phyloP scores from a whole-genome alignment of 2,113 vertebrate genomes.

The Heterochromis multidens region DNA sequence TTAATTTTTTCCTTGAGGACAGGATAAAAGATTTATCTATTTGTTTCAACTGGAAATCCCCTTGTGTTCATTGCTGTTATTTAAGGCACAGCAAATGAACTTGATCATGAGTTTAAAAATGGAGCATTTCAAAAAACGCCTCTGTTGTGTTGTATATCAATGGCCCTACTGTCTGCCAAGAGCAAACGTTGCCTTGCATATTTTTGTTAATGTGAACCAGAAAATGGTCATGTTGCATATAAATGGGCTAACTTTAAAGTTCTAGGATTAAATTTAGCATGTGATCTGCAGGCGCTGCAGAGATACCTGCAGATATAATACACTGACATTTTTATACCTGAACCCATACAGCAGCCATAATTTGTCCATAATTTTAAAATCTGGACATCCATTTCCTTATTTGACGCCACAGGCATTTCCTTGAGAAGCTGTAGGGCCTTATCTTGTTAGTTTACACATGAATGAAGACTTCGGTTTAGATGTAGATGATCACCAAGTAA shows the following conservation, averaged over 20 bases:
- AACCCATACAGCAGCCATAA: neutral
- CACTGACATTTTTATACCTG: neutral
- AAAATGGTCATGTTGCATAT: neutral
- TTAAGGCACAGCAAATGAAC: conserved; percentile 17
- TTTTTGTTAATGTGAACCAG: neutral
- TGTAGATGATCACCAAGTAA: neutral
- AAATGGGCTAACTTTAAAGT: neutral
- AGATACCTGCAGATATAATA: neutral
- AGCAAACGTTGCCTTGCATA: neutral
- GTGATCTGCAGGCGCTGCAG: neutral
- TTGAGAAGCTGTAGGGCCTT: neutral
- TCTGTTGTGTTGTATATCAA: conserved; percentile 32
- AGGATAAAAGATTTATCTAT: neutral
- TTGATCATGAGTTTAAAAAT: conserved; percentile 54
- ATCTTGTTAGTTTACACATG: neutral
- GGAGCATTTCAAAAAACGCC: conserved; percentile 12
- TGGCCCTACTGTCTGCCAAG: conserved; percentile 33
- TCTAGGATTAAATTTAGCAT: neutral
- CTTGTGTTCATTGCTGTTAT: conserved; percentile 6
- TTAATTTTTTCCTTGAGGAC: neutral
- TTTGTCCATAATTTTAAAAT: neutral
- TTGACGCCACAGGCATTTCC: neutral
- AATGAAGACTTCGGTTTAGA: neutral
- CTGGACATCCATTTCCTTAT: neutral
- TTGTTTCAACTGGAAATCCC: conserved; percentile 36